These are phyloP conservation scores for Phengaris alcon DNA, from an alignment of 2,888 invertebrate species.

Conservation along the genomic window DNA sequence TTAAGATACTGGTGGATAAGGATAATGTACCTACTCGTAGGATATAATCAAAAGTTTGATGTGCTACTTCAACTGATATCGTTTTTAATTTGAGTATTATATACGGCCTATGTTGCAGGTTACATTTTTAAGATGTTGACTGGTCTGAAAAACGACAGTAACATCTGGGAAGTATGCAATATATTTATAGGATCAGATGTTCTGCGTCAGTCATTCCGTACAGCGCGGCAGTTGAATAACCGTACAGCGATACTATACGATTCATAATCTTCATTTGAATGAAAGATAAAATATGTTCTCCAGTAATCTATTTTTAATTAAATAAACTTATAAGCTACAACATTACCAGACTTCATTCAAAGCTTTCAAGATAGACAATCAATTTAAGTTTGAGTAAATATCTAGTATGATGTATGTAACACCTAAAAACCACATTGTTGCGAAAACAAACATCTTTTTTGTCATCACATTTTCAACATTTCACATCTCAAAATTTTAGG, in stretches of 20 bases:
- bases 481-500: too few relatives aligned
- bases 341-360: too few relatives aligned
- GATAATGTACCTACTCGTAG: too few relatives aligned
- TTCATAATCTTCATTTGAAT: conserved; percentile 10
- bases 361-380: too few relatives aligned
- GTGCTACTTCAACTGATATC: neutral
- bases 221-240: neutral
- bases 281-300: neutral
- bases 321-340: too few relatives aligned
- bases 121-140: conserved; percentile 3
- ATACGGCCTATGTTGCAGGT: neutral
- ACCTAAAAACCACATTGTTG: too few relatives aligned
- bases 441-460: too few relatives aligned
- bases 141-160: conserved; percentile 18
- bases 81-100: neutral
- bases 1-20: too few relatives aligned
- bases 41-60: neutral
- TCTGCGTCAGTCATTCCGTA: conserved; percentile 8
- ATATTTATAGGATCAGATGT: conserved; percentile 24
- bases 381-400: too few relatives aligned
- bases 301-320: neutral
- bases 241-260: neutral
- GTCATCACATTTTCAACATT: too few relatives aligned
- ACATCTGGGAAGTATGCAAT: conserved; percentile 15
- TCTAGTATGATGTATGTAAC: too few relatives aligned